Percentiles rank a stretch among this genome's conserved stretches.
These are phyloP conservation scores for Listronotus oregonensis DNA, from an alignment of 1,140 invertebrate species.

Conservation along the genomic window DNA sequence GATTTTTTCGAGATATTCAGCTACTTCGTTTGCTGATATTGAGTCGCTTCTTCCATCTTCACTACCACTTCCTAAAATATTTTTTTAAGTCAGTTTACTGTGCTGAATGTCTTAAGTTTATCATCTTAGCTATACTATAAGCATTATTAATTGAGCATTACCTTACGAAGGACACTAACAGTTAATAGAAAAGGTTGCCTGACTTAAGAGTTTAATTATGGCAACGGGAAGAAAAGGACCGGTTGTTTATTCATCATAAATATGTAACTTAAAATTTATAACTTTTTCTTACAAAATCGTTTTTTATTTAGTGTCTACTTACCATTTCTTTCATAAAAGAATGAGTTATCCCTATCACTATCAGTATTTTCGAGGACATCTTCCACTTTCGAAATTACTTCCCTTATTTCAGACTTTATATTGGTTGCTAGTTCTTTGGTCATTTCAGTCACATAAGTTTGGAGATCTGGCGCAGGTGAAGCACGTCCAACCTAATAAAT, in stretches of 20 bases:
- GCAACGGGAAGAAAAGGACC: too few species aligned
- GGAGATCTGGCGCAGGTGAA: conserved; percentile 69
- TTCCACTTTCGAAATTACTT: conserved; percentile 77
- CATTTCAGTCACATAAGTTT: conserved; percentile 75
- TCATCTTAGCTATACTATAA: too few species aligned
- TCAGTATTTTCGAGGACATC: conserved; percentile 73
- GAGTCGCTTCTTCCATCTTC: conserved; percentile 62
- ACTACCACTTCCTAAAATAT: conserved; percentile 46
- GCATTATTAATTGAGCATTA: too few species aligned
- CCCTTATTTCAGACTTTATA: conserved; percentile 79
- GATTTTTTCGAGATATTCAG: conserved; percentile 75
- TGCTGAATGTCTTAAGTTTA: too few species aligned
- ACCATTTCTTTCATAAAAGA: conserved; percentile 53
- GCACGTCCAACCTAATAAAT: conserved; percentile 59
- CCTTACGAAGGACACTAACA: too few species aligned
- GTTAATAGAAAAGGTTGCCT: too few species aligned
- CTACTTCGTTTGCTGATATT: conserved; percentile 72
- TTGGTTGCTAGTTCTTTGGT: conserved; percentile 78
- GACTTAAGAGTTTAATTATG: too few species aligned
- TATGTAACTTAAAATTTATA: too few species aligned
- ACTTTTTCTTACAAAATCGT: too few species aligned
- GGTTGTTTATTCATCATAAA: too few species aligned
- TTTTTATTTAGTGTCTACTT: not conserved
- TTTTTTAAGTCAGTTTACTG: too few species aligned
- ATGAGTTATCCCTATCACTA: conserved; percentile 38